Evolutionary conservation across 2,888 invertebrate species (phyloP).

Genomic region (Gibbula magus): DNA sequence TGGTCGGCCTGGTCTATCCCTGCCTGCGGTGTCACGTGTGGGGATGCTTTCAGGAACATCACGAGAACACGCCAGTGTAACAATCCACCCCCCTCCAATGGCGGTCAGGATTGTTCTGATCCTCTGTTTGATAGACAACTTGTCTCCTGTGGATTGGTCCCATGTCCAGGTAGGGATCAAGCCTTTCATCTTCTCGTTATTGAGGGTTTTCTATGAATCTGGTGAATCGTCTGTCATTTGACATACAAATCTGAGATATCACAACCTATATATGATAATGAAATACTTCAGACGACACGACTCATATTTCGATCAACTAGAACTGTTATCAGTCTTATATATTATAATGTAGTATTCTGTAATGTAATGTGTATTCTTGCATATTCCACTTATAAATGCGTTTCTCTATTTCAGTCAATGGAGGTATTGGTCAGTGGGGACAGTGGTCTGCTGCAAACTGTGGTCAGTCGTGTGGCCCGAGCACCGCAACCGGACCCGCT

Average conservation of each 20-base stretch:
- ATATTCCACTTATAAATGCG: too few species aligned
- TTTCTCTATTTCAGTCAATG: background rate
- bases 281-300: too few species aligned
- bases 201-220: too few species aligned
- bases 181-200: too few species aligned
- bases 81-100: background rate
- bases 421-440: background rate
- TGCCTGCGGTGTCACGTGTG: background rate
- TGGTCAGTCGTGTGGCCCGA: background rate
- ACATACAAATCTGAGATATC: too few species aligned
- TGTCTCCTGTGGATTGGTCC: background rate
- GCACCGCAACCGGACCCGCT: background rate
- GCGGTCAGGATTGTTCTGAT: background rate
- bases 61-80: background rate
- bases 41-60: background rate
- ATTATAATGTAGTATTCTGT: too few species aligned
- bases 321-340: too few species aligned
- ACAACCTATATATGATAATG: too few species aligned
- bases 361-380: too few species aligned
- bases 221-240: too few species aligned
- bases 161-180: background rate
- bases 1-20: background rate
- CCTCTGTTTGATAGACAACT: too few species aligned
- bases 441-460: background rate
- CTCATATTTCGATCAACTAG: too few species aligned